These are phyloP conservation scores for Venustoraphidia nigricollis DNA, from an alignment of 2,888 invertebrate species.

Conservation along the genomic window DNA sequence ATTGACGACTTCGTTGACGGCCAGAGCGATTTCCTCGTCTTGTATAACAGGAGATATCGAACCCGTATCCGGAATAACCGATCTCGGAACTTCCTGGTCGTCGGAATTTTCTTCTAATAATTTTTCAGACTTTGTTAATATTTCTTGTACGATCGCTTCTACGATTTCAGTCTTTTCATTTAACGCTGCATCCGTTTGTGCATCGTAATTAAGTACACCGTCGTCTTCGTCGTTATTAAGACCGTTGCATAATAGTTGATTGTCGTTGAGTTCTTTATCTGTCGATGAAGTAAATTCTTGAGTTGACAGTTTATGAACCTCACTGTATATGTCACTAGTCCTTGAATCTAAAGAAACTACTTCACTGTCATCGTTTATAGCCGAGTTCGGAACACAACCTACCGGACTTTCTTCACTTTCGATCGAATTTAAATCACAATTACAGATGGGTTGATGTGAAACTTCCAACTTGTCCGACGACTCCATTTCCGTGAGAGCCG, in stretches of 20 bases:
- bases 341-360: constrained; percentile 35
- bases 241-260: constrained; percentile 28
- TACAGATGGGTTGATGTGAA: constrained; percentile 24
- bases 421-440: constrained; percentile 29
- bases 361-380: constrained; percentile 32
- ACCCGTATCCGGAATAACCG: constrained; percentile 11
- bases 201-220: not conserved
- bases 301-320: constrained; percentile 44
- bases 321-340: constrained; percentile 41
- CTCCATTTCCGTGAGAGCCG: constrained; percentile 20
- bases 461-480: constrained; percentile 20
- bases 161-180: constrained; percentile 28
- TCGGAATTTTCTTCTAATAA: constrained; percentile 25
- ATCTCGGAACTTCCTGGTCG: constrained; percentile 10
- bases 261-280: constrained; percentile 8
- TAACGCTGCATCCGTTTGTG: constrained; percentile 12
- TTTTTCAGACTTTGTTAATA: constrained; percentile 33
- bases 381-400: constrained; percentile 11
- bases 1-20: constrained; percentile 34
- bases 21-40: constrained; percentile 36
- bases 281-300: constrained; percentile 7
- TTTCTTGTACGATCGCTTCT: constrained; percentile 35
- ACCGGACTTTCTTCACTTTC: constrained; percentile 23
- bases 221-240: constrained; percentile 18
- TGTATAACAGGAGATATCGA: constrained; percentile 29